Evolutionary conservation across 1,140 invertebrate genomes (phyloP), one percentile per base, ranked within the genome.

Genomic region (Trachelipus rathkii): DNA sequence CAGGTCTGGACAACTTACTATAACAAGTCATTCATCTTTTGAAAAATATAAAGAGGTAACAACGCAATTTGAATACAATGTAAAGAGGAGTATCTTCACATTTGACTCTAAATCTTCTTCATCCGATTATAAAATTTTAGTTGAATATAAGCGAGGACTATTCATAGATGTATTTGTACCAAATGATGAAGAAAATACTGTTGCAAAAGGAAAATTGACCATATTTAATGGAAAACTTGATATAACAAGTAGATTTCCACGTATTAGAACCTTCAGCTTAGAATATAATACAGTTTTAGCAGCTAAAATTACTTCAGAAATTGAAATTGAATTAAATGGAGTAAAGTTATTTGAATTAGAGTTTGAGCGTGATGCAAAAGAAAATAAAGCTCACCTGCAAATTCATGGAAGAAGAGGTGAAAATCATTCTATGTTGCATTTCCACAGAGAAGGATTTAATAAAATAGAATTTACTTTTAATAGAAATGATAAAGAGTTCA

Each of bases 321-420:
- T 46, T 10, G 71, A 11, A 8, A 24, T 77, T 15, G 45, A 71
- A 19, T 7, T 69, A 44, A 81, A 81, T 69, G 72, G 60, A 19
- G 19, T 72, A 60, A 68, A 78, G 15, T 33, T 81, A 7, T 78
- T 81, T 46, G 73, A 74, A 19, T 2, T 77, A 13, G 79, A 78
- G 9, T 23, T 81, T 46, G 46, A 71, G 33, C 50, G 45, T 19
- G 69, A 78, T 11, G 7, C 44, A 21, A 13, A 13, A 6, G 44
- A 50, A 9, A 21, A 76, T 4, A 73, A 71, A 19, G 3, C 45
- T 21, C 77, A 81, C 66, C 10, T 78, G 0, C 66, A 74, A 46
- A 43, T 78, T 13, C 74, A 78, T n/a, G 44, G 21, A 13, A 53
- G 72, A 23, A 46, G 44, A 0, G 46, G 60, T 10, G 73, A 72